Evolutionary conservation across 35 echinoderm and acorn worm species (phyloP).

Genomic region (Holothuria glaberrima): DNA sequence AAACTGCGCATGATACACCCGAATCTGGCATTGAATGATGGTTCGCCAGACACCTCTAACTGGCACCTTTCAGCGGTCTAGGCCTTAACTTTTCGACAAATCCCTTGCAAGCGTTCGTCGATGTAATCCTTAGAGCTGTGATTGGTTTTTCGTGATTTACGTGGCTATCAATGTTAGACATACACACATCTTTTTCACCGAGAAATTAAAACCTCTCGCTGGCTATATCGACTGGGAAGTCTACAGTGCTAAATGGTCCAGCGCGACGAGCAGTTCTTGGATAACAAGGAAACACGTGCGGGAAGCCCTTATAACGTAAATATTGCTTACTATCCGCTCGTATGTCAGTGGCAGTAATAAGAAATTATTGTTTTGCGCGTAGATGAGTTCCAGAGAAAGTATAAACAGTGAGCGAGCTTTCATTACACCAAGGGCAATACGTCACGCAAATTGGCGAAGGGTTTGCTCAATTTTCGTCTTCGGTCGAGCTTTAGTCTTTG

Average conservation of each 20-base stretch:
- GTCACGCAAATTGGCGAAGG: conserved; percentile 56
- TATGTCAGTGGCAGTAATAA: conserved; percentile 52
- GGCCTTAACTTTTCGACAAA: conserved; percentile 39
- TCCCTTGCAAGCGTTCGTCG: conserved; percentile 35
- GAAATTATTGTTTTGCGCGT: conserved; percentile 58
- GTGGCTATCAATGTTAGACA: conserved; percentile 54
- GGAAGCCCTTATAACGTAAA: conserved; percentile 42
- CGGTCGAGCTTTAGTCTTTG: not conserved
- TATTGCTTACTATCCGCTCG: conserved; percentile 40
- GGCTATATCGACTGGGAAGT: not conserved
- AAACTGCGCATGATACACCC: conserved; percentile 35
- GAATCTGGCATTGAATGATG: conserved; percentile 2
- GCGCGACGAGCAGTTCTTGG: not conserved
- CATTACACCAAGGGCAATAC: conserved; percentile 60
- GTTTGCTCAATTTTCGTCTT: conserved; percentile 1
- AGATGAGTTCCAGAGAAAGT: conserved; percentile 51
- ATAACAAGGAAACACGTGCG: conserved; percentile 24
- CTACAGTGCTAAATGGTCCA: conserved; percentile 54
- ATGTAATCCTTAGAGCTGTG: conserved; percentile 45
- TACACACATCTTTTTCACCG: conserved; percentile 56
- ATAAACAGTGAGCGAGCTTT: conserved; percentile 50
- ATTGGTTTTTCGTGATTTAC: conserved; percentile 65
- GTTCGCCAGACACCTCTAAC: not conserved
- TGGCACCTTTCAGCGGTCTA: conserved; percentile 32
- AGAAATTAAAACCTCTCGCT: conserved; percentile 61